Conservation (phyloP, 2,888 invertebrate species). For the Hirtodrosophila confusa region DNA sequence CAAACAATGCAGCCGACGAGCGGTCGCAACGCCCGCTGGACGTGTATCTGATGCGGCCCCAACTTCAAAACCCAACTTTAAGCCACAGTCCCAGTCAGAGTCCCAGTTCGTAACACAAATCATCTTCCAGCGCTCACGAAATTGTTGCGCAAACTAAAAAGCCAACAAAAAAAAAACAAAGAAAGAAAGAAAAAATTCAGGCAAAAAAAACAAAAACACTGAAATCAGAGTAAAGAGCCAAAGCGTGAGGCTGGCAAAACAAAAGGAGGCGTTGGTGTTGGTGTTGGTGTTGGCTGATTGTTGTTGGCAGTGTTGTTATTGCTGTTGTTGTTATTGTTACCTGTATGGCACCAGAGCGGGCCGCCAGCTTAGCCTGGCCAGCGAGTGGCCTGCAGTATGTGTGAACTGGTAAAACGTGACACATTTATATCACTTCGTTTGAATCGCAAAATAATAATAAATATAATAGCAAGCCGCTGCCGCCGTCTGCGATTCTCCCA, state of each 20-base stretch:
- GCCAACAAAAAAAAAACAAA: constrained; percentile 42
- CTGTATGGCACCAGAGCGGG: constrained; percentile 61
- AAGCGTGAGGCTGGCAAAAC: constrained; percentile 78
- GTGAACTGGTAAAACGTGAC: constrained; percentile 84
- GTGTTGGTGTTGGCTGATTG: constrained; percentile 75
- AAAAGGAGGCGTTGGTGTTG: constrained; percentile 80
- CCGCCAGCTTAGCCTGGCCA: constrained; percentile 38
- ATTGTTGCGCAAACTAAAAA: constrained; percentile 81
- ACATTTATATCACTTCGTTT: constrained; percentile 84
- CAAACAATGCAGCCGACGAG: constrained; percentile 70
- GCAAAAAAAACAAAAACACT: constrained; percentile 26
- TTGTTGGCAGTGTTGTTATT: constrained; percentile 46
- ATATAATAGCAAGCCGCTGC: constrained; percentile 73
- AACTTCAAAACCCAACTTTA: constrained; percentile 34
- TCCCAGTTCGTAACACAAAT: constrained; percentile 78
- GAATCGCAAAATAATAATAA: constrained; percentile 82
- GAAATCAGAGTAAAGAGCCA: constrained; percentile 78
- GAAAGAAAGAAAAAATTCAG: constrained; percentile 9
- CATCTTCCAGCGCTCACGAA: constrained; percentile 83
- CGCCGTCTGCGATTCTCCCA: constrained; percentile 53
- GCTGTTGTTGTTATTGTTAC: constrained; percentile 53
- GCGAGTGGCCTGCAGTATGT: constrained; percentile 78
- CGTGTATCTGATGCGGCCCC: constrained; percentile 76
- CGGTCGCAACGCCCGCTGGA: constrained; percentile 77
- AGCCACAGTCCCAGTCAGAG: constrained; percentile 42